Percentiles rank a stretch among this genome's conserved stretches.
Evolutionary conservation across 2,797 vertebrate genomes (phyloP).

Genomic region (Lophotriccus pileatus): DNA sequence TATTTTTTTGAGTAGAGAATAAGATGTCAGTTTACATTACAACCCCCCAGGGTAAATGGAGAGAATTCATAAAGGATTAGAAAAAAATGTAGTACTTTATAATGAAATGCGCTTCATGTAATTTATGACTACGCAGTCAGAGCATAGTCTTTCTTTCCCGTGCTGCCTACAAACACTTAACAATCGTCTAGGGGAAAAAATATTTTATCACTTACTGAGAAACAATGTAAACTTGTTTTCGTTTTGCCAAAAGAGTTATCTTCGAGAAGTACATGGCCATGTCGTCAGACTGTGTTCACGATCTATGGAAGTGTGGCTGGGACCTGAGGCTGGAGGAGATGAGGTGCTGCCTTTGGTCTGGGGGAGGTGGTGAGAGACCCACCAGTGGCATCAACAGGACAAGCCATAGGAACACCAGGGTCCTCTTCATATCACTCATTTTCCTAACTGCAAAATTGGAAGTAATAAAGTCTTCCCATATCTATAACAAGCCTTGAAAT

Average conservation of each 20-base stretch:
- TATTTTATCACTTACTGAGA: conserved; percentile 57
- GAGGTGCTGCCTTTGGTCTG: not conserved
- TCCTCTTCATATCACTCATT: not conserved
- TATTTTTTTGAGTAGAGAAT: conserved; percentile 68
- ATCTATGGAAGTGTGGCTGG: not conserved
- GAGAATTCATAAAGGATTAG: conserved; percentile 73
- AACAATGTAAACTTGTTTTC: conserved; percentile 38
- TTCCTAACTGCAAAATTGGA: not conserved
- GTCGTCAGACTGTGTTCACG: not conserved
- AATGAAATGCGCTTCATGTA: conserved; percentile 74
- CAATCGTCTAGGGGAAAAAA: conserved; percentile 51
- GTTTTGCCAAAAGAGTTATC: not conserved
- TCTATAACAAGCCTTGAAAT: not conserved
- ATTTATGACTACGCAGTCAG: conserved; percentile 72
- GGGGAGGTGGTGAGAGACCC: not conserved
- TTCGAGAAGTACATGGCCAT: not conserved
- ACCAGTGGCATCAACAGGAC: not conserved
- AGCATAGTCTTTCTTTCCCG: conserved; percentile 30
- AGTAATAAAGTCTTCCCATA: not conserved
- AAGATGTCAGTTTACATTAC: conserved; percentile 78
- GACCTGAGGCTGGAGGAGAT: not conserved
- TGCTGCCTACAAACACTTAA: conserved; percentile 57
- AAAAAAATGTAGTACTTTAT: conserved; percentile 70
- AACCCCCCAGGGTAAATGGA: conserved; percentile 67
- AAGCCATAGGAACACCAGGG: not conserved